Evolutionary conservation across 1,140 invertebrate species (phyloP).

Genomic region (Leptonema lineaticorne): DNA sequence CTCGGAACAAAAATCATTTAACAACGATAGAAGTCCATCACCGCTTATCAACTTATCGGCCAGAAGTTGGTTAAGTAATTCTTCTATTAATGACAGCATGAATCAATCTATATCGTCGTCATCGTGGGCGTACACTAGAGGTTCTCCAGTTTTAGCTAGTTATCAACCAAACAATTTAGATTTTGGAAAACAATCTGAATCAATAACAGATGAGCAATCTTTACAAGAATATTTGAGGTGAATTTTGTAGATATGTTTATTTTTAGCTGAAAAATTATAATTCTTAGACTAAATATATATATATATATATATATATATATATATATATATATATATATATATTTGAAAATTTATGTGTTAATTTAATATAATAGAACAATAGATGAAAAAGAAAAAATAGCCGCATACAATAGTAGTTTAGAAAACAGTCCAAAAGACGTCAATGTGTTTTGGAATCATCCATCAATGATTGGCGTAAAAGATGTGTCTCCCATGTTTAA

Average conservation of each 20-base stretch:
- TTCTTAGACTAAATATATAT: too few relatives aligned
- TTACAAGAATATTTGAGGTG: slow-evolving; percentile 51
- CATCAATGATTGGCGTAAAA: slow-evolving; percentile 54
- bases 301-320: too few relatives aligned
- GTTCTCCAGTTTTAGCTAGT: slow-evolving; percentile 34
- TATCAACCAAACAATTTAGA: slow-evolving; percentile 34
- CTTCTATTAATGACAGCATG: slow-evolving; percentile 23
- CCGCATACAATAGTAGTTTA: slow-evolving; percentile 41
- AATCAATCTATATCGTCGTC: slow-evolving; percentile 33
- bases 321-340: too few relatives aligned
- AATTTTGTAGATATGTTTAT: slow-evolving; percentile 4
- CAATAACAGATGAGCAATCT: slow-evolving; percentile 51
- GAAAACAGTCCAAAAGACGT: slow-evolving; percentile 40
- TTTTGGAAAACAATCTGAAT: slow-evolving; percentile 28
- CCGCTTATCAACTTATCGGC: slow-evolving; percentile 31
- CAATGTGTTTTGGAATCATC: slow-evolving; percentile 62
- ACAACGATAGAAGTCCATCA: not conserved
- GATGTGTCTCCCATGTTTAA: slow-evolving; percentile 57
- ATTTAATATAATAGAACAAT: slow-evolving; percentile 28
- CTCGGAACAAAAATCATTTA: not conserved
- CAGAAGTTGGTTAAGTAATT: slow-evolving; percentile 31
- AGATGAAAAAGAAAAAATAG: slow-evolving; percentile 40
- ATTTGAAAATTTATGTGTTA: too few relatives aligned
- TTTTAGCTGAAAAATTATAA: too few relatives aligned
- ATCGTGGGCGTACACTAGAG: slow-evolving; percentile 36